Base-by-base conservation (phyloP, 2,888 invertebrate species). In the Parascotia fuliginaria region DNA sequence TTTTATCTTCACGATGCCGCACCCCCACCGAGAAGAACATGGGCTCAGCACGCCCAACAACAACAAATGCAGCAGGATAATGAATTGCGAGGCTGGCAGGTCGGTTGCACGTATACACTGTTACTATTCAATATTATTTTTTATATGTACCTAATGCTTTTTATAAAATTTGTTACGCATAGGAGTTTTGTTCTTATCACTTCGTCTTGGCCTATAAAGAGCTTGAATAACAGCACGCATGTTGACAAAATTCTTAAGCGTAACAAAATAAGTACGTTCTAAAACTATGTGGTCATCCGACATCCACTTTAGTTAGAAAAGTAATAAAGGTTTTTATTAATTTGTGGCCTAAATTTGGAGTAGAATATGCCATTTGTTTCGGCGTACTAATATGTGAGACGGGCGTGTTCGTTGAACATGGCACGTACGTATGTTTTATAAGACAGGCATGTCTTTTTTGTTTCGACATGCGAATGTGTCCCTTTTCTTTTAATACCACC, bases 1-100 rank as follows among this genome's bases (percentile, higher is more conserved):
- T 96, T 96, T 86, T 97, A 95, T 86, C 89, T 96, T 69, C 96
- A 97, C 79, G 96, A 96, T 75, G 69, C 86, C 87, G 55, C 84
- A 61, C 93, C 89, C 47, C 93, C 93, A 42, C 94, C 93, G 77
- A 84, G 95, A 6, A 87, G 95, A 66, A 95, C 95, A 1, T 95
- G 95, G 95, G 94, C 95, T 28, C 94, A 94, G 72, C 94, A 94
- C 55, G 89, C 88, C 32, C 67, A 62, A 33, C 61, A 59, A 15
- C 65, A 51, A 55, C 94, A 91, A 32, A 93, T 93, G 36, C 94
- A 94, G 19, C 94, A 95, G 7, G 94, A 94, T 89, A 93, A 93
- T 22, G 94, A 94, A 68, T 57, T 83, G 42, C 63, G 86, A 47
- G 89, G 86, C 49, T 91, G 92, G 92, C 92, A 91, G 89, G 90